Evolutionary conservation across 2,888 invertebrate genomes (phyloP).

Genomic region (Dysmachus trigonus): DNA sequence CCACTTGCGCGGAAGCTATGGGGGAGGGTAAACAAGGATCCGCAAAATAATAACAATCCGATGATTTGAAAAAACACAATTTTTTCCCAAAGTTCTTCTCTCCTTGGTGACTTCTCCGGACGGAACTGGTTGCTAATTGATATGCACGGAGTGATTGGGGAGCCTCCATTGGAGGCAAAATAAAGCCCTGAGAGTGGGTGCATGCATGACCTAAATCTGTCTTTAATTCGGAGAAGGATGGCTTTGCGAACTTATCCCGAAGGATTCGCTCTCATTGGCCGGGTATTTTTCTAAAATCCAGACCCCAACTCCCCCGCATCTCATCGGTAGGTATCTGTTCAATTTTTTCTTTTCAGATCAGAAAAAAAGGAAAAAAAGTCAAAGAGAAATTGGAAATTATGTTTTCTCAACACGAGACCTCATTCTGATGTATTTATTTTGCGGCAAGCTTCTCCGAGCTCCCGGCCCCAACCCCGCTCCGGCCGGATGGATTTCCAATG

Average conservation of each 20-base stretch:
- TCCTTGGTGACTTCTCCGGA: neutral
- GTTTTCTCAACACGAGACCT: constrained; percentile 42
- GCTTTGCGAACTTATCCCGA: neutral
- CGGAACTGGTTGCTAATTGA: neutral
- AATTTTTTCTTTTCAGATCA: neutral
- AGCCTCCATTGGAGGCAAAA: neutral
- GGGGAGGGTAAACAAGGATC: constrained; percentile 14
- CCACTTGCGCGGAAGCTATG: neutral
- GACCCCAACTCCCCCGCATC: neutral
- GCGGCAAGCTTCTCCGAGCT: neutral
- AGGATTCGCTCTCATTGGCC: neutral
- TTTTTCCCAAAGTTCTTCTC: neutral
- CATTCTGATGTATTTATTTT: constrained; percentile 42
- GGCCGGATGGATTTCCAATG: neutral
- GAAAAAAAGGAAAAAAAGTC: constrained; percentile 14
- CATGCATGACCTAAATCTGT: neutral
- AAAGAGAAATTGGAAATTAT: constrained; percentile 41
- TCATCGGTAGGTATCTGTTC: neutral
- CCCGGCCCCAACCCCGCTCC: no score
- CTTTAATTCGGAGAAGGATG: neutral
- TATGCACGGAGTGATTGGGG: neutral
- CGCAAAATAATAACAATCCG: constrained; percentile 16
- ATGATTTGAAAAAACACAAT: neutral
- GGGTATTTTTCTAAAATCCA: neutral
- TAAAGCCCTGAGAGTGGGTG: neutral